Conservation (phyloP, 2,113 vertebrate species). For the Centropus unirufus region DNA sequence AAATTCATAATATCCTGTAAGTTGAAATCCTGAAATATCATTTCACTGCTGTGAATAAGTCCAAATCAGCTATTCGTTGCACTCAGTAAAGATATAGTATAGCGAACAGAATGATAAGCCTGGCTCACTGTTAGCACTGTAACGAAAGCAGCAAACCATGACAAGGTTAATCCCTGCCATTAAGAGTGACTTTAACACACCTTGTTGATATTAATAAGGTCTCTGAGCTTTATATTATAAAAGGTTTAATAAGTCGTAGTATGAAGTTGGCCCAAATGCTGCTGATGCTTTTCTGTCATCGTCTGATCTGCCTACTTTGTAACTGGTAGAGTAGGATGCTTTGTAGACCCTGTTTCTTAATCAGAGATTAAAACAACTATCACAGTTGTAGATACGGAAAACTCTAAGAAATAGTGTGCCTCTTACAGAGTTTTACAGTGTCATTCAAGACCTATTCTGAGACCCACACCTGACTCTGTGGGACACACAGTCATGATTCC, state of each 20-base stretch:
- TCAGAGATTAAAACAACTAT: conserved; percentile 54
- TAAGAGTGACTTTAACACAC: conserved; percentile 61
- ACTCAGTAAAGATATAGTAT: conserved; percentile 39
- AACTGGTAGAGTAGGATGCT: background rate
- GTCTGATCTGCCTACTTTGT: conserved; percentile 20
- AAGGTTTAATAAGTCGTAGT: conserved; percentile 64
- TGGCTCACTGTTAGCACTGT: conserved; percentile 22
- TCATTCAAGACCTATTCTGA: background rate
- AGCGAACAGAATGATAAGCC: conserved; percentile 56
- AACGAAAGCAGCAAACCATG: conserved; percentile 67
- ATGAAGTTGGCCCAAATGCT: conserved; percentile 48
- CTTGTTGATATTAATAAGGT: conserved; percentile 71
- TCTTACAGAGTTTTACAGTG: background rate
- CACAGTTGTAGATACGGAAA: conserved; percentile 15
- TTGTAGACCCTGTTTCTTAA: background rate
- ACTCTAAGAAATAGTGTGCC: background rate
- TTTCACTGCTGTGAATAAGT: conserved; percentile 62
- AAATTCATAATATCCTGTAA: conserved; percentile 64
- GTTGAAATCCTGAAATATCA: conserved; percentile 65
- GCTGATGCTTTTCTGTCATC: conserved; percentile 44
- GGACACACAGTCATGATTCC: background rate
- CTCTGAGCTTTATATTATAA: conserved; percentile 64
- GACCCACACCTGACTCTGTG: background rate
- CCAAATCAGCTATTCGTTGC: conserved; percentile 63
- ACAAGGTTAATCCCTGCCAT: conserved; percentile 71